Percentiles rank a stretch among this genome's conserved stretches.
Evolutionary conservation across 1,140 invertebrate species (phyloP).

Genomic region (Phortica variegata): DNA sequence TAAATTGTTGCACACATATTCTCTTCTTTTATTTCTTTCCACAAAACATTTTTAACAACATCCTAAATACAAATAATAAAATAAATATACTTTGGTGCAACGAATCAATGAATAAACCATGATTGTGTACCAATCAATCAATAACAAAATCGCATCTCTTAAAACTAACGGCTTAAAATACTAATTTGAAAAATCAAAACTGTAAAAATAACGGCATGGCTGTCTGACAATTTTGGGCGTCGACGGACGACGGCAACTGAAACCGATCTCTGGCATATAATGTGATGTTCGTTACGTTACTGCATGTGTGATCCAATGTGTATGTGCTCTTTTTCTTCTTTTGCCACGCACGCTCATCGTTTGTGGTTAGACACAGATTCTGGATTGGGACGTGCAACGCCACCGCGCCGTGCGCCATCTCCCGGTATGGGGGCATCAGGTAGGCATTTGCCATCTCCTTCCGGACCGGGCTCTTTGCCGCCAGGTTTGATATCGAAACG

Average conservation of each 20-base stretch:
- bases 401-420: conserved; percentile 76
- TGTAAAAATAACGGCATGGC: conserved; percentile 10
- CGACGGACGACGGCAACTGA: too few relatives aligned
- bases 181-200: conserved; percentile 22
- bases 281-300: conserved; percentile 20
- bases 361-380: conserved; percentile 70
- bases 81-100: too few relatives aligned
- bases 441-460: conserved; percentile 71
- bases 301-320: conserved; percentile 30
- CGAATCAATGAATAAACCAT: too few relatives aligned
- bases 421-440: conserved; percentile 66
- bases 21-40: conserved; percentile 52
- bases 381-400: conserved; percentile 76
- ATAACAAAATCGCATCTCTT: conserved; percentile 10
- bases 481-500: conserved; percentile 79
- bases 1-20: conserved; percentile 51
- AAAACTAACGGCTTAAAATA: conserved; percentile 27
- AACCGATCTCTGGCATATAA: too few relatives aligned
- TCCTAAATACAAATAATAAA: conserved; percentile 19
- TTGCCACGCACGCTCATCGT: conserved; percentile 26
- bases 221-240: conserved; percentile 1
- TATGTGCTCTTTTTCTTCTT: too few relatives aligned
- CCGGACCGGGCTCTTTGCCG: conserved; percentile 78
- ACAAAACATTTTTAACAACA: conserved; percentile 24
- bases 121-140: too few relatives aligned